Evolutionary conservation across 2,113 vertebrate species (phyloP).

Genomic region (Tachysurus vachellii): DNA sequence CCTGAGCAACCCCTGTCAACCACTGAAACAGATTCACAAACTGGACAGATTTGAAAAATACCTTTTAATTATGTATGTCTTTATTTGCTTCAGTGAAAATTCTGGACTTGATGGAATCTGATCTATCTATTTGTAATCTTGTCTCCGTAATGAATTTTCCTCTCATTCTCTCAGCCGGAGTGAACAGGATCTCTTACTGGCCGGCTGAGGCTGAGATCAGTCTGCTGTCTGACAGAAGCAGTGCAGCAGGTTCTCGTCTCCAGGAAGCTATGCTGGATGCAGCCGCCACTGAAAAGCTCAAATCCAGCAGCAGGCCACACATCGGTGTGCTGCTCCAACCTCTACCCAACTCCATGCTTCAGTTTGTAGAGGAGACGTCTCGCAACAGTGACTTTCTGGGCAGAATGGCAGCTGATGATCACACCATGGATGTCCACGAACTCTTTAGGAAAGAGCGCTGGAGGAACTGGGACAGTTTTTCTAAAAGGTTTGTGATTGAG

Average conservation of each 20-base stretch:
- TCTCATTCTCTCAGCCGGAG: conserved; percentile 78
- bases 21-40: neutral
- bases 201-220: conserved; percentile 92
- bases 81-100: neutral
- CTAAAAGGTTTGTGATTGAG: conserved; percentile 78
- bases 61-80: neutral
- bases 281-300: conserved; percentile 84
- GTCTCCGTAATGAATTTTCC: conserved; percentile 4
- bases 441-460: conserved; percentile 79
- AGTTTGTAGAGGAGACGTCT: conserved; percentile 87
- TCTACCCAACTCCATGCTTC: conserved; percentile 77
- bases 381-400: conserved; percentile 85
- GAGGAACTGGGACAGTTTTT: conserved; percentile 79
- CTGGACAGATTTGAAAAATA: neutral
- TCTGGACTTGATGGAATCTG: neutral
- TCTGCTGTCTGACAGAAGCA: conserved; percentile 65
- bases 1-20: neutral
- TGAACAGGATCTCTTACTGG: conserved; percentile 93
- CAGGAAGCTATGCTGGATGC: conserved; percentile 86
- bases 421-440: conserved; percentile 62
- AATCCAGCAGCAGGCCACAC: conserved; percentile 87
- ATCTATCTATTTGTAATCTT: neutral
- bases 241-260: conserved; percentile 32
- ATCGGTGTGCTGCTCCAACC: conserved; percentile 87
- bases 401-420: conserved; percentile 70